Base-by-base conservation (phyloP, 2,888 invertebrate genomes). In the Deroplatys truncata region DNA sequence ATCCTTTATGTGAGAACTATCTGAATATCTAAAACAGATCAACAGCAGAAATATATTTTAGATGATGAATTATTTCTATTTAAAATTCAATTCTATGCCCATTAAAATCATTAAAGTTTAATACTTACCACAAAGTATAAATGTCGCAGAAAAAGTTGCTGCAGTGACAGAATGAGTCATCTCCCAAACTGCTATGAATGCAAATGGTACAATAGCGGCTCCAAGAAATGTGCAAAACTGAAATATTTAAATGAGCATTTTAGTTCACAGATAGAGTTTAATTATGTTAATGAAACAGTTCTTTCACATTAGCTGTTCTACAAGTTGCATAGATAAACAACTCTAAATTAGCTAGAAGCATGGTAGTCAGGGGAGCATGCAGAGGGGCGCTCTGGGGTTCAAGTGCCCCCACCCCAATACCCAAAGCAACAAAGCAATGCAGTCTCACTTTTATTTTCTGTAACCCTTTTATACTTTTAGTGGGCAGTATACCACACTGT, bases 181-280 rank as follows among this genome's bases (percentile, higher is more conserved):
- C 93, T 98, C 98, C 96, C 98, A 98, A 84, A 98, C 96, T 86
- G 96, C 97, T 90, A 98, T 94, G 93, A 97, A 99, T 72, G 97
- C 96, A 93, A 98, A 95, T 25, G 99, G 99, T 85, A 98, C 96
- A 91, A 98, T 96, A 84, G 96, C 94, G 28, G 98, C 97, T 84
- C 99, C 99, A 92, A 99, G 93, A 82, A 97, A 94, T 29, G 98
- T 97, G 93, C 99, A 99, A 94, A 98, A 98, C 98, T 98, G 93
- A 91, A 96, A 95, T 89, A 91, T 92, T 92, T 91, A 88, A 84
- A 43, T 20, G 29, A n/a, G 25, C 16, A 25, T 82, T 10, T 28
- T 28, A 83, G 28, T 83, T 28, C 28, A 83, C 13, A 28, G n/a
- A 28, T 10, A n/a, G 82, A 83, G 0, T 25, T 28, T 43, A 43